Base-by-base conservation (phyloP, 30 jellyfish, hydroid and myxozoan genomes). In the Chironex yamaguchii region DNA sequence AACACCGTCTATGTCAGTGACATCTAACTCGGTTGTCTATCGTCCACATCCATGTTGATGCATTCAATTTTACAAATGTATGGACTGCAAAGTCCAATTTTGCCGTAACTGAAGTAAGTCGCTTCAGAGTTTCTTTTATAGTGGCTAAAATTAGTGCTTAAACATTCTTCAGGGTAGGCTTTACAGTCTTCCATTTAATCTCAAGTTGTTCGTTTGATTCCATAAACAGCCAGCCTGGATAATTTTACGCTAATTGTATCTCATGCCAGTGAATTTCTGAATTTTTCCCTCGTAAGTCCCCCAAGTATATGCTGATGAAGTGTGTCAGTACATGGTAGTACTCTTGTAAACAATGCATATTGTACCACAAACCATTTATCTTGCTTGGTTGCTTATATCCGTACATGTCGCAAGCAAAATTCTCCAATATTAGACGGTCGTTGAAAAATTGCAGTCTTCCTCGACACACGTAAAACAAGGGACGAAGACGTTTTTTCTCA, bases 151-250 rank as follows among this genome's bases (percentile, higher is more conserved):
- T 52, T 26, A 52, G 62, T 33, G 79, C 67, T 52, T 52, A 58
- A 52, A 52, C 84, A 52, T 76, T 80, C 54, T 71, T 85, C 31
- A 85, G 92, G 63, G 92, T 81, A 34, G 89, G 92, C 81, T 69
- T 82, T 32, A 33, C 58, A 36, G 67, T 82, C 90, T 27, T 67
- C 93, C 82, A 48, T 67, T 81, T 26, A 27, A 81, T 67, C n/a
- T 32, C 25, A 34, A 65, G 68, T 52, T 36, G n/a, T 0, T 34
- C 89, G 29, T 33, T 51, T 71, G 71, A 72, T 17, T 58, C 83
- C 65, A 14, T 25, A 31, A 76, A 49, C 14, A 29, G 24, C 90
- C 90, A 79, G 14, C 90, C 89, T 58, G 62, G 76, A 29, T 33
- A 22, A 63, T 28, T 35, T 42, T 28, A 32, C 52, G 89, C 49